These are phyloP conservation scores for Heteromormyrus szaboi DNA, from an alignment of 2,797 vertebrate species.

Conservation along the genomic window DNA sequence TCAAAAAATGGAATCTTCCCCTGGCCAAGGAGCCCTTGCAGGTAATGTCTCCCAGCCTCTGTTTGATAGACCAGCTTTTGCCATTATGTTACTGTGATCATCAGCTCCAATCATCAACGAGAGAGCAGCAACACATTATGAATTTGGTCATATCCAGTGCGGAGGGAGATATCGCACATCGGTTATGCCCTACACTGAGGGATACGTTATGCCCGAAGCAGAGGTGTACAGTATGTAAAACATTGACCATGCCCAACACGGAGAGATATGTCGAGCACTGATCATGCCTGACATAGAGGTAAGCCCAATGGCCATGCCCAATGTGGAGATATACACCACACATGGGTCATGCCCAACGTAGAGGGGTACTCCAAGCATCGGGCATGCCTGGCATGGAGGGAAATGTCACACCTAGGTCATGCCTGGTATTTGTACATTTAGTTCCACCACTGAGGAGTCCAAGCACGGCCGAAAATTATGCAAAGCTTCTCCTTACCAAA, in stretches of 20 bases:
- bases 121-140: conserved; percentile 4
- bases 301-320: not conserved
- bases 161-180: not conserved
- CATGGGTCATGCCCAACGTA: not conserved
- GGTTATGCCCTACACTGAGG: not conserved
- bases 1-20: not conserved
- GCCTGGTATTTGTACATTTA: not conserved
- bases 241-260: not conserved
- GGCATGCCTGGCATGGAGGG: not conserved
- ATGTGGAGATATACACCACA: not conserved
- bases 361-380: not conserved
- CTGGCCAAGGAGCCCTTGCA: not conserved
- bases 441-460: not conserved
- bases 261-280: not conserved
- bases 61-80: not conserved
- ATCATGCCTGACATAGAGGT: not conserved
- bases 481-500: not conserved
- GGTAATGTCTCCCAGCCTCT: not conserved
- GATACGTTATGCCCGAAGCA: not conserved
- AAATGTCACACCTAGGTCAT: not conserved
- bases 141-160: not conserved
- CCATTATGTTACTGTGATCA: not conserved
- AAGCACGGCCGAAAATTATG: not conserved
- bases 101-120: not conserved
- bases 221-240: no score